Conservation (phyloP, 2,113 vertebrate species). For the Hemiprocne comata region DNA sequence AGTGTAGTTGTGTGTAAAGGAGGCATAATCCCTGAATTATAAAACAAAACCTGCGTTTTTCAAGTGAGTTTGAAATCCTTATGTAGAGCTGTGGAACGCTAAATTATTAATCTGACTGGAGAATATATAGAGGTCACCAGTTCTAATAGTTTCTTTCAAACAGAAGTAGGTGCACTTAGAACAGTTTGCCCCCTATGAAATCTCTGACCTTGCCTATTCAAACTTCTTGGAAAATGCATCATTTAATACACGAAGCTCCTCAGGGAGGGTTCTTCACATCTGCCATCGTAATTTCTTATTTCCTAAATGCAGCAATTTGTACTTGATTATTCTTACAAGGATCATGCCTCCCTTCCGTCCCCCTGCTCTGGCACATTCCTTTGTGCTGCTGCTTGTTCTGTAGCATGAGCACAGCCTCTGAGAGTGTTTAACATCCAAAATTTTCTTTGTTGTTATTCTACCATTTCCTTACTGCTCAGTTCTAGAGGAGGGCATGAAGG, state of each 20-base stretch:
- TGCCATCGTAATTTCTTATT: slow-evolving; percentile 59
- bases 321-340: slow-evolving; percentile 45
- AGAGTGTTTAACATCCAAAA: slow-evolving; percentile 2
- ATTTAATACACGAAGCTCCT: slow-evolving; percentile 47
- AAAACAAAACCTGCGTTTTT: background rate
- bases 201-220: slow-evolving; percentile 57
- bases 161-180: slow-evolving; percentile 38
- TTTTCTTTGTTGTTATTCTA: slow-evolving; percentile 1
- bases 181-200: slow-evolving; percentile 40
- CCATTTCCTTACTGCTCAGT: background rate
- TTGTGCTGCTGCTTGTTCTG: background rate
- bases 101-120: slow-evolving; percentile 37
- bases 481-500: background rate
- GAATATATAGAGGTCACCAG: slow-evolving; percentile 27
- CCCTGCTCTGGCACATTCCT: slow-evolving; percentile 18
- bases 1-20: background rate
- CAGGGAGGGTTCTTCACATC: slow-evolving; percentile 56
- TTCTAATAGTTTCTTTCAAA: slow-evolving; percentile 40
- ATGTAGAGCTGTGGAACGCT: background rate
- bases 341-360: background rate
- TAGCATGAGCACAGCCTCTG: background rate
- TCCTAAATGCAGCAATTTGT: slow-evolving; percentile 61
- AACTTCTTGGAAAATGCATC: slow-evolving; percentile 59
- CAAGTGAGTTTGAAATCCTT: background rate
- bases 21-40: background rate